Base-by-base conservation (phyloP, 2,797 vertebrate genomes). In the Galago senegalensis region DNA sequence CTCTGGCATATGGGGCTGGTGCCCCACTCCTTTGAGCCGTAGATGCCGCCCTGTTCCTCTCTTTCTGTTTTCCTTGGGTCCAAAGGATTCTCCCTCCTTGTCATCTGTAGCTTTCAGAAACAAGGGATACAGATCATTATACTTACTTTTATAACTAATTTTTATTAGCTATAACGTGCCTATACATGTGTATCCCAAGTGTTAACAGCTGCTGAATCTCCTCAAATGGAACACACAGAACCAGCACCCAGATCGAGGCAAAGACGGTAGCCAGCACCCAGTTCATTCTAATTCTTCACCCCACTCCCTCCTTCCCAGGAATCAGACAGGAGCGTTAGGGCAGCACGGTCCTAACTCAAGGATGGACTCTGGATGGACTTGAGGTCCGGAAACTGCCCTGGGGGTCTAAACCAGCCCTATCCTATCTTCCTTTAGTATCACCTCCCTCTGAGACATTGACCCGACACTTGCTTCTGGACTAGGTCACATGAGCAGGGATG, bases 101-200 rank as follows among this genome's bases (percentile, higher is more conserved):
- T 73, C 27, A 31, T 46, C 25, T 46, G 12, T 43, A 27, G n/a
- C 65, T 65, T 91, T 49, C 13, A 5, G 10, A 56, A 79, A 82
- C 85, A 83, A 69, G 0, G 1, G 14, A 69, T 40, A 60, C 2
- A 65, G 8, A 20, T 77, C 23, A 70, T 87, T 81, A 61, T 23
- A 63, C 43, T 94, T 92, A n/a, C 65, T 29, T 89, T 95, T 83
- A 65, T 46, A 81, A 75, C 88, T 70, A 49, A 43, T 56, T 67
- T 87, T 53, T 69, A 46, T 3, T 13, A 61, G 75, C 21, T 58
- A 18, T 40, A 34, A 9, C 34, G 49, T 43, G 37, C 40, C 49
- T 53, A 53, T 53, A 40, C 27, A 21, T 12, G 1, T 40, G 27
- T 63, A 56, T 75, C 20, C 18, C 37, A 58, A 70, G 20, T 40